Base-by-base conservation (phyloP, 2,113 vertebrate genomes). In the Eidolon helvum region DNA sequence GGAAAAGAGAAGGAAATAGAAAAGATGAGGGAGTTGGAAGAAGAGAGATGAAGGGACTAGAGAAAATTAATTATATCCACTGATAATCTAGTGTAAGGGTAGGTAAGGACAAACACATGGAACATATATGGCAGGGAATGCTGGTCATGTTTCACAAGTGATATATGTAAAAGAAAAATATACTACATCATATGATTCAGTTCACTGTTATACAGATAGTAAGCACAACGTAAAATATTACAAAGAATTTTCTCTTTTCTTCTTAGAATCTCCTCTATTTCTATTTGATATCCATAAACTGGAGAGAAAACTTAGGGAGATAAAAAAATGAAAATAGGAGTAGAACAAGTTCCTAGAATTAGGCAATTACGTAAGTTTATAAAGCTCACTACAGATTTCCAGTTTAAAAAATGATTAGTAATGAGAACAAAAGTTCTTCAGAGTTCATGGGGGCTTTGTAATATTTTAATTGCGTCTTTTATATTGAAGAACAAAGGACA, bases 391-490 rank as follows among this genome's bases (percentile, higher is more conserved):
- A 21, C 43, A 91, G 79, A 96, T 96, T 96, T 95, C 38, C 94
- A 87, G 89, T 94, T 96, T 93, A 48, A 80, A 95, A 95, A 97
- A 97, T 91, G 50, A 57, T 94, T 96, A 97, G 22, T 87, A 94
- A 98, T 96, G 63, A 98, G 97, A 98, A 97, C 69, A 96, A 97
- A 96, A 97, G 96, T 97, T 97, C 98, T 95, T 97, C 48, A 89
- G 88, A 97, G 96, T 98, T 98, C 96, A 96, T 82, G 65, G 71
- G n/a, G 88, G 43, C 65, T 75, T 95, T 57, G 57, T 89, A 98
- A 98, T 96, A 96, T 97, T 97, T 95, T 93, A 98, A 97, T 96
- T 77, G 22, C n/a, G 88, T 63, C 65, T 89, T 96, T 98, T 89
- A 92, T 96, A 93, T 96, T 96, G 94, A 87, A 94, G 87, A 96